phyloP scores from a whole-genome alignment of 1,140 invertebrate genomes.

The Drosophila kepulauana region DNA sequence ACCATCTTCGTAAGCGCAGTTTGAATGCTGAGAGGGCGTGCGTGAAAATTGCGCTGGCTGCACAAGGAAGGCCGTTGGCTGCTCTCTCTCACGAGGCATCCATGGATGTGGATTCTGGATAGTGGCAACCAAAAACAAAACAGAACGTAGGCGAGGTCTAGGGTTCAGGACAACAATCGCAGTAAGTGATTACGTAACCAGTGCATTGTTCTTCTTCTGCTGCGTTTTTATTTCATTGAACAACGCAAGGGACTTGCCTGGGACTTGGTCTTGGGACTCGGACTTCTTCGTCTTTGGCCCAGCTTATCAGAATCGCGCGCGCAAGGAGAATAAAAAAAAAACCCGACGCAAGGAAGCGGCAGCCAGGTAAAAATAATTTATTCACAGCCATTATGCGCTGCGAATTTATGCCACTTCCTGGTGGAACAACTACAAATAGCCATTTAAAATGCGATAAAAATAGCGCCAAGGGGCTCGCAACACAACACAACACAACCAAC shows the following conservation, averaged over 20 bases:
- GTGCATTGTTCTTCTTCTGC: conserved; percentile 67
- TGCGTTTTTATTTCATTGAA: conserved; percentile 65
- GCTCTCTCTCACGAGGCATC: conserved; percentile 48
- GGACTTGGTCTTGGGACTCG: background rate
- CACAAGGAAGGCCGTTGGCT: conserved; percentile 76
- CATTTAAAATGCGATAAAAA: conserved; percentile 83
- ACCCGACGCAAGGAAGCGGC: conserved; percentile 21
- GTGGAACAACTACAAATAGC: conserved; percentile 82
- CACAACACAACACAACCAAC: conserved; percentile 20
- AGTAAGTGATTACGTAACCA: conserved; percentile 80
- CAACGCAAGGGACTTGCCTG: conserved; percentile 49
- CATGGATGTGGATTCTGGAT: background rate
- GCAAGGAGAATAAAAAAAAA: conserved; percentile 49
- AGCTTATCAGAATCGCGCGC: conserved; percentile 68
- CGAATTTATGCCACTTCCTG: conserved; percentile 82
- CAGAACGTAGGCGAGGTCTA: conserved; percentile 4
- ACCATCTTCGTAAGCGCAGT: conserved; percentile 4
- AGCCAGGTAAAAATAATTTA: conserved; percentile 68
- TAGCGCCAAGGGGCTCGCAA: conserved; percentile 73
- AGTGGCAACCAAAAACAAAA: no score
- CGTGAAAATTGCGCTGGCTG: conserved; percentile 66
- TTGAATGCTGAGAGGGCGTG: conserved; percentile 66
- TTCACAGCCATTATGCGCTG: conserved; percentile 82
- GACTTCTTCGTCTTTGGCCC: conserved; percentile 8
- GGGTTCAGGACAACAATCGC: conserved; percentile 69